Conservation (phyloP, 2,113 vertebrate genomes). For the Pelusios castaneus region DNA sequence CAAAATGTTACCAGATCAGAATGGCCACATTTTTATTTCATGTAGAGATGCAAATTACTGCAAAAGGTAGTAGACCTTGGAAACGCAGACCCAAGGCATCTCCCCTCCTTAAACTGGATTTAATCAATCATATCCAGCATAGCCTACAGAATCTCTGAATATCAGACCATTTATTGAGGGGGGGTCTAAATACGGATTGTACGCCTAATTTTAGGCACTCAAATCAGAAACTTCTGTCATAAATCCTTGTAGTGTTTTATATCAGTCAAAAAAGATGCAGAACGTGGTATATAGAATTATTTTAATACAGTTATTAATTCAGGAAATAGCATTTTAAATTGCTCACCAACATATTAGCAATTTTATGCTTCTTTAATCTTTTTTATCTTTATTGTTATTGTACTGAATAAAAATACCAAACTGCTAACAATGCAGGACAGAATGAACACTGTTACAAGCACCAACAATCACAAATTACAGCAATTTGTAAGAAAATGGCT, state of each 20-base stretch:
- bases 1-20: background rate
- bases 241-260: background rate
- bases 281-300: background rate
- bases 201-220: background rate
- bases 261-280: background rate
- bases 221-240: background rate
- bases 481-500: background rate
- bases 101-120: background rate
- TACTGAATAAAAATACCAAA: background rate
- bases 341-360: background rate
- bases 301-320: background rate
- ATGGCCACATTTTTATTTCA: background rate
- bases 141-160: background rate
- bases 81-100: too few species aligned
- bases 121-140: background rate
- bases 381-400: background rate
- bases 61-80: background rate
- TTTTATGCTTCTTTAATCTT: background rate
- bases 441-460: accelerated
- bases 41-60: background rate
- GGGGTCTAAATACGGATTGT: background rate
- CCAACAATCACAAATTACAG: background rate
- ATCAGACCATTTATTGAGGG: background rate
- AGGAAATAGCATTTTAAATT: background rate
- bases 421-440: background rate